Base-by-base conservation (phyloP, 2,888 invertebrate genomes). In the Apamea epomidion region DNA sequence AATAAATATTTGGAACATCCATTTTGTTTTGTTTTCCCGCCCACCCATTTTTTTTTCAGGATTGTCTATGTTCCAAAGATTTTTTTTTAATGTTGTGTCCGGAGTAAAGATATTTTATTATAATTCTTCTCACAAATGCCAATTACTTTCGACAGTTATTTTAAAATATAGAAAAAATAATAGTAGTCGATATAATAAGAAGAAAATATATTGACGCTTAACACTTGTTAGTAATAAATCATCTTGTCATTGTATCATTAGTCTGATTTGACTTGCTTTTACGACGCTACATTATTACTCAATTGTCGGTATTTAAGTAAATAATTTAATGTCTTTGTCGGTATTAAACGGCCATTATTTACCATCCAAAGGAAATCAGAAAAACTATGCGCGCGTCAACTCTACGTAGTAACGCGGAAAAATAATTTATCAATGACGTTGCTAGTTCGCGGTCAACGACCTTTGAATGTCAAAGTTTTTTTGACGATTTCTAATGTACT, bases 1-100 rank as follows among this genome's bases (percentile, higher is more conserved):
- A 97, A 97, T 97, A 97, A 96, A 97, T 95, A 95, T 95, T 96
- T 96, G 95, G 95, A 95, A 96, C 95, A 95, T 94, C 93, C 89
- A 88, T 89, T 74, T 86, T 88, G 89, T 80, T 82, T 88, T 89
- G 71, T 67, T 83, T 89, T 89, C 74, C 77, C 80, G 62, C 82
- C 78, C 18, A 79, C 25, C 42, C 10, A 18, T 25, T 82, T 81
- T 78, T 64, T 74, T 78, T 77, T 70, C 32, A 65, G 16, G 51
- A 14, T 45, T 74, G 42, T 74, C 64, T 37, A 51, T 48, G 21
- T 32, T 51, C 18, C 32, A 74, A 84, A 87, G 7, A 14, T 80
- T 87, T 82, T 87, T 90, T 88, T 83, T 87, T 84, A 18, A 60
- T 68, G 71, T 81, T 71, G 73, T 82, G 73, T 81, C 76, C 75